Evolutionary conservation across 2,888 invertebrate species (phyloP).

Genomic region (Marasmarcha lunaedactyla): DNA sequence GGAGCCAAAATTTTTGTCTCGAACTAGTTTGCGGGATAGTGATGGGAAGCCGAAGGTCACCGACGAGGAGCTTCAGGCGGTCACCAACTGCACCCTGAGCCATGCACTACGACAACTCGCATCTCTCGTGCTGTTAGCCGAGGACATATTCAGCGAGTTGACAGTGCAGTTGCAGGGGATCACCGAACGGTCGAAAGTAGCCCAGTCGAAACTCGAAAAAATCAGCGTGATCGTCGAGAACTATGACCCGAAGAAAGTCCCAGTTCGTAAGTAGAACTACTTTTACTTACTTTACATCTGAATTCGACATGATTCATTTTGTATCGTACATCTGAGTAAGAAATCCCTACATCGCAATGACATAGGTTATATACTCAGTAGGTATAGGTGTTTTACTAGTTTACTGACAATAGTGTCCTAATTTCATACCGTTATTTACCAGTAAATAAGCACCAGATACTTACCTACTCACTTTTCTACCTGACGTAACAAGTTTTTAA

Average conservation of each 20-base stretch:
- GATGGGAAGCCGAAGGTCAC: constrained; percentile 71
- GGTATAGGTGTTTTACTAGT: too few relatives aligned
- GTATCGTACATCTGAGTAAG: too few relatives aligned
- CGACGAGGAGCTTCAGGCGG: constrained; percentile 86
- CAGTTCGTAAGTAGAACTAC: constrained; percentile 95
- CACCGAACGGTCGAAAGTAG: constrained; percentile 77
- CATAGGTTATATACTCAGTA: too few relatives aligned
- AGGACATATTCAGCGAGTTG: constrained; percentile 88
- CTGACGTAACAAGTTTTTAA: too few relatives aligned
- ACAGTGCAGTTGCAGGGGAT: constrained; percentile 80
- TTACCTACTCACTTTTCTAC: too few relatives aligned
- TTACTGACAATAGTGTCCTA: too few relatives aligned
- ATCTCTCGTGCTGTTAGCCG: constrained; percentile 83
- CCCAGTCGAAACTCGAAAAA: constrained; percentile 76
- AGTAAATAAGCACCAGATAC: too few relatives aligned
- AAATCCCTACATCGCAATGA: too few relatives aligned
- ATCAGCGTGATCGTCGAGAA: constrained; percentile 79
- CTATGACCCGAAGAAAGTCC: constrained; percentile 89
- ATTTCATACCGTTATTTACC: too few relatives aligned
- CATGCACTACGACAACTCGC: constrained; percentile 88
- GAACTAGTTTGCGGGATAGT: constrained; percentile 72
- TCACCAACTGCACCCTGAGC: constrained; percentile 88
- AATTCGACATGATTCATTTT: constrained; percentile 2
- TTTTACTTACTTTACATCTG: too few relatives aligned
- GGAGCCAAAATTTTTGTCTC: constrained; percentile 84